Base-by-base conservation (phyloP, 2,888 invertebrate species). In the Pristionchus arcanus region DNA sequence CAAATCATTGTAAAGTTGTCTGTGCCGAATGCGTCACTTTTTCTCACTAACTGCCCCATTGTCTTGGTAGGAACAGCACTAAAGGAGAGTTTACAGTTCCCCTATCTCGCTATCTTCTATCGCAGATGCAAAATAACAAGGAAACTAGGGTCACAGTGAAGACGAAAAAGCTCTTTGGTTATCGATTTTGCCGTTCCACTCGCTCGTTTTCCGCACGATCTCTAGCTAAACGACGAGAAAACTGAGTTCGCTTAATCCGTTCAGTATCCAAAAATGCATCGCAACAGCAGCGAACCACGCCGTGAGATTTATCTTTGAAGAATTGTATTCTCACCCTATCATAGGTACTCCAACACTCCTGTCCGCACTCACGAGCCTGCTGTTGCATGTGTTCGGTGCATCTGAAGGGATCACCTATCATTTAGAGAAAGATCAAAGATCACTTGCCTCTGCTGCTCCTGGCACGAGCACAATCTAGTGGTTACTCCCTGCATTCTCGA, bases 301-400 rank as follows among this genome's bases (percentile, higher is more conserved):
- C 25, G 55, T 55, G 19, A n/a, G n/a, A n/a, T n/a, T n/a, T n/a
- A n/a, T n/a, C n/a, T n/a, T n/a, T n/a, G n/a, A n/a, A n/a, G n/a
- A n/a, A n/a, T n/a, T n/a, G n/a, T n/a, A n/a, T n/a, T n/a, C 87
- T 31, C 68, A 88, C 87, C 74, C 55, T 74, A 55, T 88, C 87
- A n/a, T 88, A 88, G 11, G 74, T 74, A 7, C 74, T 53, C 87
- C 87, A 88, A 34, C 87, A 88, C 53, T 88, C 74, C 34, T 55
- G 71, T 21, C 87, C 87, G 55, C 87, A 88, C 55, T 88, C 71
- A 25, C 74, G 25, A 19, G 87, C 74, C 28, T 88, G 87, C 16
- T 88, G 31, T n/a, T 88, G 87, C 87, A 88, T 88, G 87, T 88
- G 34, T 55, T 88, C 74, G 11, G 74, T 74, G 87, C 87, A 88